Base-by-base conservation (phyloP, 2,888 invertebrate species). In the Neocrepidodera transversa region DNA sequence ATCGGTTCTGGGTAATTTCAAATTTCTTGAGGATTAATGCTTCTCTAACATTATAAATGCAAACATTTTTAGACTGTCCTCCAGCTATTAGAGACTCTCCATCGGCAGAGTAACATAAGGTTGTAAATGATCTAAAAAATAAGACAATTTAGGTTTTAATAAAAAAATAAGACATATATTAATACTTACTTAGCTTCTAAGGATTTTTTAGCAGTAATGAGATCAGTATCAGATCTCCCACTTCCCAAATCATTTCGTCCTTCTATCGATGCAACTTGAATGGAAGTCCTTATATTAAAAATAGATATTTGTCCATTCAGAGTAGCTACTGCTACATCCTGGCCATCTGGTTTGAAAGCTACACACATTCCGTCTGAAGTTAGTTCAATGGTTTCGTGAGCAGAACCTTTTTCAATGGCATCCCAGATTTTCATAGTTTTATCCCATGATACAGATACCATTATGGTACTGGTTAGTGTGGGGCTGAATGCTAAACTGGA, bases 381-480 rank as follows among this genome's bases (percentile, higher is more conserved):
- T 7, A 97, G 79, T 62, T 86, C 84, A 36, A 97, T 84, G 0
- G 91, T 89, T 81, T 97, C 97, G 69, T 90, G 90, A 4, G 87
- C 86, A 0, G 90, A 87, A 58, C 90, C 91, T 68, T 82, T 86
- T 74, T 93, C 93, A 35, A 97, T 86, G 4, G 95, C 90, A 79
- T 96, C 92, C 97, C 98, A 98, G 45, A 98, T 81, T 71, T 89
- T 85, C 2, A 97, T 82, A 0, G 94, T 92, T 79, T 92, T 91
- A 81, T 99, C 99, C 97, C 98, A 98, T 16, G 96, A 95, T 2
- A 88, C 91, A 0, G 96, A 95, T 0, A 88, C 92, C 35, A 98
- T 80, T 1, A 87, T 84, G 0, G 91, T 88, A 65, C 91, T 92
- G 0, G 87, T 82, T 0, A 86, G 76, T 5, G 81, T 82, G 0